phyloP scores from a whole-genome alignment of 1,140 invertebrate genomes.

The Augochlora pura region DNA sequence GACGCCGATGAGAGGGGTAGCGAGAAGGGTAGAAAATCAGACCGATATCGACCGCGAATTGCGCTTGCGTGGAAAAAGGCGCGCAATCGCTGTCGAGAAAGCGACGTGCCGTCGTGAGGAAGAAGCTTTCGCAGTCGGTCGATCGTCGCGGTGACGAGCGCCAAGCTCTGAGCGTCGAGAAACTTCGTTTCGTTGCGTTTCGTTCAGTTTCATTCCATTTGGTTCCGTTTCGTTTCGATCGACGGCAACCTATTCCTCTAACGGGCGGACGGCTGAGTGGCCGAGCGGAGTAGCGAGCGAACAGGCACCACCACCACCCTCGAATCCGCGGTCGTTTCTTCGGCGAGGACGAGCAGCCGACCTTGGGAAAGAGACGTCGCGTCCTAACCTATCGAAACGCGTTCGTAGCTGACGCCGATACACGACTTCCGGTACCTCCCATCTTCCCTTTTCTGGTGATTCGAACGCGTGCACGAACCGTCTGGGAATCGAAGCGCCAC shows the following conservation, averaged over 20 bases:
- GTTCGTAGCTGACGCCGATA: background rate
- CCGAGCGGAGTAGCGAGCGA: no score
- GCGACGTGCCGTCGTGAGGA: constrained; percentile 42
- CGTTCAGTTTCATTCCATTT: background rate
- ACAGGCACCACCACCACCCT: no score
- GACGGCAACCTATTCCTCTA: no score
- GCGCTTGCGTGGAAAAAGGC: constrained; percentile 72
- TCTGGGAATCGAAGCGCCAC: constrained; percentile 26
- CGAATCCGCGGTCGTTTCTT: no score
- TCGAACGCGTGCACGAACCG: constrained; percentile 72
- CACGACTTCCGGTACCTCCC: constrained; percentile 27
- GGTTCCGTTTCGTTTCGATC: background rate
- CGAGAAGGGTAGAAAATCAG: constrained; percentile 28
- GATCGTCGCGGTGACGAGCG: constrained; percentile 54
- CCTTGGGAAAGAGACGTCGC: no score
- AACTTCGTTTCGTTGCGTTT: background rate
- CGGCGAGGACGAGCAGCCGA: no score
- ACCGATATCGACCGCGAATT: constrained; percentile 72
- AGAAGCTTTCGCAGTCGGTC: constrained; percentile 58
- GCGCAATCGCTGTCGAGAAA: constrained; percentile 64
- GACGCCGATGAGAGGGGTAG: background rate
- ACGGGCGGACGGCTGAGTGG: background rate
- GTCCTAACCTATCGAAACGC: background rate
- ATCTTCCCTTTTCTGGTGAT: constrained; percentile 65
- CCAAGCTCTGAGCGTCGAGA: background rate